phyloP scores from a whole-genome alignment of 2,113 vertebrate genomes.

The Urocynchramus pylzowi region DNA sequence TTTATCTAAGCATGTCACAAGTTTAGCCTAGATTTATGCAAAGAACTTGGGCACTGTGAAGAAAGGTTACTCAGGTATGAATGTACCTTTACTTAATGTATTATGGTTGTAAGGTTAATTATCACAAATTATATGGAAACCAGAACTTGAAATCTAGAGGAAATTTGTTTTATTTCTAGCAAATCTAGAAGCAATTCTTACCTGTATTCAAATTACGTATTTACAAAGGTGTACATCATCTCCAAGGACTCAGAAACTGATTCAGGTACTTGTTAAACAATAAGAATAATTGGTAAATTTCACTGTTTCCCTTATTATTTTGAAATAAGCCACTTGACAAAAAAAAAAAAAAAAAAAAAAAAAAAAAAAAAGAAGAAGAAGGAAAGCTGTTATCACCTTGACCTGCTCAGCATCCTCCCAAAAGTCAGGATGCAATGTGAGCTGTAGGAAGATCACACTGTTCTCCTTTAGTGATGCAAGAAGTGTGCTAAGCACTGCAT shows the following conservation, averaged over 20 bases:
- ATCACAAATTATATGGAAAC: neutral
- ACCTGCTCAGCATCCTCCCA: neutral
- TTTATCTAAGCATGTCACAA: neutral
- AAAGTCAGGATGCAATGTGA: neutral
- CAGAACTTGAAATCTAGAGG: neutral
- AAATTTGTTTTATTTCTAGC: neutral
- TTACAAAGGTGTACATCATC: neutral
- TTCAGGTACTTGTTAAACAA: neutral
- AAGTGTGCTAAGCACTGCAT: neutral
- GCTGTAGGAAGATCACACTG: neutral
- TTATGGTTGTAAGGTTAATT: neutral
- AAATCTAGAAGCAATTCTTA: neutral
- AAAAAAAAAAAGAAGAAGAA: too few species aligned
- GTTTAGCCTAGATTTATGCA: neutral
- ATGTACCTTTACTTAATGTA: neutral
- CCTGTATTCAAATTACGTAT: neutral
- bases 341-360: neutral
- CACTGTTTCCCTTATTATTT: neutral
- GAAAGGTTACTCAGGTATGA: neutral
- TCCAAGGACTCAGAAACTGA: neutral
- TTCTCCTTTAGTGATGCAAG: slow-evolving; percentile 8
- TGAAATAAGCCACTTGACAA: neutral
- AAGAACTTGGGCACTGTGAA: neutral
- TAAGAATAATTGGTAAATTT: neutral
- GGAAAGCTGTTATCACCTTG: neutral